Percentiles rank a stretch among this genome's conserved stretches.
These are phyloP conservation scores for Heliocidaris tuberculata DNA, from an alignment of 35 echinoderm and acorn worm species.

Conservation along the genomic window DNA sequence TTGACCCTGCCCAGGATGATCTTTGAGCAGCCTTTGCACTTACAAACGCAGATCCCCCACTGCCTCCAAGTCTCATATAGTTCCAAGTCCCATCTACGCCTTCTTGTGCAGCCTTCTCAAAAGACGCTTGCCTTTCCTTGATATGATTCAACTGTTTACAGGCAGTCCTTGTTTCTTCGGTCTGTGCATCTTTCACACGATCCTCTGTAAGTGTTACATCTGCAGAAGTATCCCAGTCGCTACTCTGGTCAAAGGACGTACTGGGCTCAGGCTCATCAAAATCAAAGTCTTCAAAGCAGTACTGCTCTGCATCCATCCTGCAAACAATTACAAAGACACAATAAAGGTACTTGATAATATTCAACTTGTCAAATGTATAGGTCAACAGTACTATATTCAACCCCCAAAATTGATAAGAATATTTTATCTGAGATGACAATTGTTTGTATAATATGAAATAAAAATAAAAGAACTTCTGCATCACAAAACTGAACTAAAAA, in stretches of 20 bases:
- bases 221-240: constrained; percentile 24
- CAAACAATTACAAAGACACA: background rate
- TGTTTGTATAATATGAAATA: background rate
- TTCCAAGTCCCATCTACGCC: background rate
- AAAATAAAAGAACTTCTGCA: background rate
- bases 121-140: background rate
- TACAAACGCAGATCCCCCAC: background rate
- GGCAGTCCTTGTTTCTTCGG: background rate
- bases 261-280: constrained; percentile 39
- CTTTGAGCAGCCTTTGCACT: constrained; percentile 26
- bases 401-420: background rate
- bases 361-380: background rate
- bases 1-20: constrained; percentile 27
- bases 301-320: constrained; percentile 42
- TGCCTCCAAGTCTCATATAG: constrained; percentile 14
- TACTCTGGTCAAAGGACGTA: constrained; percentile 21
- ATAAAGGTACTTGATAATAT: background rate
- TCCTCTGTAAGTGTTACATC: constrained; percentile 32
- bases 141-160: constrained; percentile 21
- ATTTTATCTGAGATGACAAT: background rate
- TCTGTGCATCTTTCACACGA: background rate
- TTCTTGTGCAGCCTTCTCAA: background rate
- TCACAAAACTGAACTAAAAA: background rate
- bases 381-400: background rate
- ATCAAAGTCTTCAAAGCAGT: constrained; percentile 44